Conservation (phyloP, 2,888 invertebrate genomes). For the Cyclophora punctaria region DNA sequence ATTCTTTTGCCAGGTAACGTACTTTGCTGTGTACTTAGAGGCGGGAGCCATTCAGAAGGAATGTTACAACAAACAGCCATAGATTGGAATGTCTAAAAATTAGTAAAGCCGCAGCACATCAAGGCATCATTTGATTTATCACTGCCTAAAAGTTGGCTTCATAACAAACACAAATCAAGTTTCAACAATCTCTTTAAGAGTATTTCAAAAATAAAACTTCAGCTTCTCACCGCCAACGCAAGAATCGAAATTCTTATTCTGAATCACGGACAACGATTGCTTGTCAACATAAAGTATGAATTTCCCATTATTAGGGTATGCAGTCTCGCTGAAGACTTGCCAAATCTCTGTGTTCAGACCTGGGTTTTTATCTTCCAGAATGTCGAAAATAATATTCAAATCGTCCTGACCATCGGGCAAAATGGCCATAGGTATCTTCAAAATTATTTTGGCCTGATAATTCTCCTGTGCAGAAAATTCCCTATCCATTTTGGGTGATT, state of each 20-base stretch:
- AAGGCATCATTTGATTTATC: too few species aligned
- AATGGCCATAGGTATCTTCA: conserved; percentile 47
- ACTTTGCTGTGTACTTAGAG: too few species aligned
- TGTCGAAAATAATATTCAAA: conserved; percentile 50
- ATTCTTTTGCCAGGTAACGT: too few species aligned
- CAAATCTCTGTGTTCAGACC: conserved; percentile 56
- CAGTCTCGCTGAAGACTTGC: conserved; percentile 37
- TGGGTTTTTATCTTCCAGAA: conserved; percentile 58
- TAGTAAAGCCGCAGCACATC: too few species aligned
- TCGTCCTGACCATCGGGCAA: conserved; percentile 53
- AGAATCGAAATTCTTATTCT: conserved; percentile 42
- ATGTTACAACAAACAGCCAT: too few species aligned
- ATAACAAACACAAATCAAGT: too few species aligned
- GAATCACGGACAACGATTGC: conserved; percentile 43
- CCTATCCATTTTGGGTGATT: conserved; percentile 17
- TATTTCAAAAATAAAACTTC: conserved; percentile 43
- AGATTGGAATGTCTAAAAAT: too few species aligned
- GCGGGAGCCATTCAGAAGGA: too few species aligned
- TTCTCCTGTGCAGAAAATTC: conserved; percentile 20
- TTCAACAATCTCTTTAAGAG: background rate
- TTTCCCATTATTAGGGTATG: conserved; percentile 42
- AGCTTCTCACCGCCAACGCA: conserved; percentile 48
- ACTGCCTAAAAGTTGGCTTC: too few species aligned
- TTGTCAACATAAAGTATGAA: conserved; percentile 47
- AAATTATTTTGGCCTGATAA: conserved; percentile 37